These are phyloP conservation scores for Tetramorium parvispinum DNA, from an alignment of 1,140 invertebrate genomes.

Conservation along the genomic window DNA sequence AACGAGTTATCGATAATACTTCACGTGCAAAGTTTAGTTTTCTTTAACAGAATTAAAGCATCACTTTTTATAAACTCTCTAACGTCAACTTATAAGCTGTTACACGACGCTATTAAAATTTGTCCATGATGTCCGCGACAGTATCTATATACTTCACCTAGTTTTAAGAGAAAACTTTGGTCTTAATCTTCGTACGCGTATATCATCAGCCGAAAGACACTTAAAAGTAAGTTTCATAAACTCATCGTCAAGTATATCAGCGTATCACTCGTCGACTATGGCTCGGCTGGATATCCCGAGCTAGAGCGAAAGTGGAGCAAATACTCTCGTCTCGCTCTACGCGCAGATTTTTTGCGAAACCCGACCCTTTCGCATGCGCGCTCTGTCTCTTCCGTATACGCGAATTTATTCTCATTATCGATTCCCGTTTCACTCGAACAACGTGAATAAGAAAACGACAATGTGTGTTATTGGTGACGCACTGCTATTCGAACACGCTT, in stretches of 20 bases:
- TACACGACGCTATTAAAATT: constrained; percentile 48
- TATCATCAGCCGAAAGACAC: constrained; percentile 55
- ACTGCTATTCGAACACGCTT: not conserved
- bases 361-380: not conserved
- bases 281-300: not conserved
- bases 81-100: constrained; percentile 35
- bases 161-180: constrained; percentile 49
- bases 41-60: not conserved
- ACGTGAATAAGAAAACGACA: constrained; percentile 48
- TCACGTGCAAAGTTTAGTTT: not conserved
- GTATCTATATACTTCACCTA: constrained; percentile 32
- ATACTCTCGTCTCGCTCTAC: constrained; percentile 11
- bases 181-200: constrained; percentile 53
- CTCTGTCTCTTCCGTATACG: not conserved
- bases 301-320: not conserved
- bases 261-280: constrained; percentile 22
- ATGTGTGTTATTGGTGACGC: constrained; percentile 8
- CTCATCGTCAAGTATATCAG: constrained; percentile 51
- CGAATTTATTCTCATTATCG: constrained; percentile 45
- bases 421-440: constrained; percentile 13
- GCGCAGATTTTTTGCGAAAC: constrained; percentile 14
- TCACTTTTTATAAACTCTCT: constrained; percentile 5
- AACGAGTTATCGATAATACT: not conserved
- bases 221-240: constrained; percentile 56
- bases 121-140: constrained; percentile 36